Conservation (phyloP, 2,888 invertebrate species). For the Serrognathus titanus region DNA sequence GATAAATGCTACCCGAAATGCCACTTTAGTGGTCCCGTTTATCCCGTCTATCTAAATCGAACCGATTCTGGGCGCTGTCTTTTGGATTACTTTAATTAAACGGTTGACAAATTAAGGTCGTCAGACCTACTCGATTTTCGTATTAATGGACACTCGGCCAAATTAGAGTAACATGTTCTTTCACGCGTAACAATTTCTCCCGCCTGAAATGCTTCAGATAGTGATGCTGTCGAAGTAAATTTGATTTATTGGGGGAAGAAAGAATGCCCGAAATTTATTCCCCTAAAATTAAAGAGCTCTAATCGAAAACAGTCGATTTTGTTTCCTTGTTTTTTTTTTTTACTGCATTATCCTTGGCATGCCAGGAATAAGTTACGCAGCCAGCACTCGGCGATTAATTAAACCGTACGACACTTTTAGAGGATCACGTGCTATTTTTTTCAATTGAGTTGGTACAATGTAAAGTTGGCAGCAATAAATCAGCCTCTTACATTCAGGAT, state of each 20-base stretch:
- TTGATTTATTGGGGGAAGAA: no score
- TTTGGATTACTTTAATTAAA: conserved; percentile 46
- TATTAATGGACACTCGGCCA: conserved; percentile 42
- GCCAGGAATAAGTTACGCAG: no score
- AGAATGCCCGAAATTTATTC: no score
- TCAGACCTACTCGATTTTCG: conserved; percentile 25
- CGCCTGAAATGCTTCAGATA: background rate
- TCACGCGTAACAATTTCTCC: conserved; percentile 18
- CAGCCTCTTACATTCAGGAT: background rate
- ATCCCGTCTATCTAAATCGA: conserved; percentile 38
- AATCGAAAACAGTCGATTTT: no score
- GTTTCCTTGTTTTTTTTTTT: no score
- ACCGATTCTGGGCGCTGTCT: conserved; percentile 40
- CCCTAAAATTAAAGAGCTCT: no score
- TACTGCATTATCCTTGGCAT: no score
- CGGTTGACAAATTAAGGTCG: conserved; percentile 44
- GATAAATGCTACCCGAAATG: conserved; percentile 44
- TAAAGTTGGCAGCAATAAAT: conserved; percentile 15
- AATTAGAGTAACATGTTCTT: conserved; percentile 40
- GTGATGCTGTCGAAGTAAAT: no score
- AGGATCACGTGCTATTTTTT: no score
- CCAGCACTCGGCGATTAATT: no score
- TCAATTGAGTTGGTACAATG: no score
- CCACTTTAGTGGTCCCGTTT: conserved; percentile 39
- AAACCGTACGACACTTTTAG: no score